A percentile compares a stretch with the other conserved stretches of the same genome.
Conservation (phyloP, 2,113 vertebrate genomes). For the Mustela nigripes region DNA sequence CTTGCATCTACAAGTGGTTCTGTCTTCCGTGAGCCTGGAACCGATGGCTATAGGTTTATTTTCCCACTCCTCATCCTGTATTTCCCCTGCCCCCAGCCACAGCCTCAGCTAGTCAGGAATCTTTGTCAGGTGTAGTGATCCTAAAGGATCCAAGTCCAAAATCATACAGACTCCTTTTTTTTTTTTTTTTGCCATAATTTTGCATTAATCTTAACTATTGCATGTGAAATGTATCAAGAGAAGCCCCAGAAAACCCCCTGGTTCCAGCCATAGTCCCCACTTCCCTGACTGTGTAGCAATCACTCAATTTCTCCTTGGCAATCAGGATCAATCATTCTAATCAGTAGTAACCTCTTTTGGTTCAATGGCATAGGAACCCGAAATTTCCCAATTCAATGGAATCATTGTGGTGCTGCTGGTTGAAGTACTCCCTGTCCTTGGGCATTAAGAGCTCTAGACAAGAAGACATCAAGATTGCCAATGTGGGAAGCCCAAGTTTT, state of each 20-base stretch:
- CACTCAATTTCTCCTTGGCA: not conserved
- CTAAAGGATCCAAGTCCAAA: not conserved
- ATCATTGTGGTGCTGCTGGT: not conserved
- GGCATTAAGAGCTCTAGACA: not conserved
- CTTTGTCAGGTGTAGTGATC: not conserved
- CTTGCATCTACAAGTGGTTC: not conserved
- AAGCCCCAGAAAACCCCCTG: not conserved
- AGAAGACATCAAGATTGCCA: not conserved
- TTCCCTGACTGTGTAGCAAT: not conserved
- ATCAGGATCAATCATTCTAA: not conserved
- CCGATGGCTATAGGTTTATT: not conserved
- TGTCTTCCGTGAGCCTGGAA: not conserved
- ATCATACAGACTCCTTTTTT: not conserved
- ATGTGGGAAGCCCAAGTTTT: not conserved
- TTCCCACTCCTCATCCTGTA: not conserved
- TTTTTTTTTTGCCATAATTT: not conserved
- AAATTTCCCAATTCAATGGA: not conserved
- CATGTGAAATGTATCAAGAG: not conserved
- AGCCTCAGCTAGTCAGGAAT: not conserved
- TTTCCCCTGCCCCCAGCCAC: not conserved
- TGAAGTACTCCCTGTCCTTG: not conserved
- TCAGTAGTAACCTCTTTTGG: not conserved
- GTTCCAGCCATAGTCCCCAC: not conserved
- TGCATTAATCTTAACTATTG: not conserved
- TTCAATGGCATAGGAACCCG: not conserved